Evolutionary conservation across 2,113 vertebrate species (phyloP), one percentile per base, ranked within the genome.

Genomic region (Cyanoramphus novaezelandiae): DNA sequence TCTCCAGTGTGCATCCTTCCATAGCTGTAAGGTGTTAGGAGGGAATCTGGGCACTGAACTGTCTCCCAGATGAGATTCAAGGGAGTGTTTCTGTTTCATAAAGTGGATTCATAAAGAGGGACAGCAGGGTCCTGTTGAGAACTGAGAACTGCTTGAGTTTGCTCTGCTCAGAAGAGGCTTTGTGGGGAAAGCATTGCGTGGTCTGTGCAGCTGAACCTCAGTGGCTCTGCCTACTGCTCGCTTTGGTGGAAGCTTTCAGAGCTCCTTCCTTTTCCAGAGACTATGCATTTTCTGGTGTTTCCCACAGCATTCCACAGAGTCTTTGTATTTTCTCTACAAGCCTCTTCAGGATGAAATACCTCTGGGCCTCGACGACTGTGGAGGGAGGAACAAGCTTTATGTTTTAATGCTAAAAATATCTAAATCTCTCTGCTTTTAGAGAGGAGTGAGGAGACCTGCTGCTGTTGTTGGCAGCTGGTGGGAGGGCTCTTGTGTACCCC

Each of bases 221-320:
- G 31, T 7, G 6, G 18, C 44, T 72, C 74, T 78, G 67, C 59
- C 33, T 27, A 37, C 19, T 35, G 1, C 39, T 50, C 0, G 0
- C 23, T 86, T n/a, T 86, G 37, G n/a, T 43, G 78, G 39, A 64
- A 69, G 25, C 55, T 91, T 72, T 81, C 68, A 13, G 23, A 37
- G 24, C 24, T 80, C 41, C 33, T 77, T 81, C 23, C 28, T 86
- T 37, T 59, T 53, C 7, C 53, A 71, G 80, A 81, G 37, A 29
- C 53, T 17, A 37, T 10, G 14, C 0, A 10, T 84, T 78, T 95
- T 39, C 64, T 84, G 44, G 68, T 52, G 7, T 75, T 81, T 65
- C 39, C 74, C 0, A 1, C 23, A 49, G 81, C 7, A 3, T 78
- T 86, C 35, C 53, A 33, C 39, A 41, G 57, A 81, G 28, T 21